Base-by-base conservation (phyloP, 2,113 vertebrate species). In the Microcebus tavaratra region DNA sequence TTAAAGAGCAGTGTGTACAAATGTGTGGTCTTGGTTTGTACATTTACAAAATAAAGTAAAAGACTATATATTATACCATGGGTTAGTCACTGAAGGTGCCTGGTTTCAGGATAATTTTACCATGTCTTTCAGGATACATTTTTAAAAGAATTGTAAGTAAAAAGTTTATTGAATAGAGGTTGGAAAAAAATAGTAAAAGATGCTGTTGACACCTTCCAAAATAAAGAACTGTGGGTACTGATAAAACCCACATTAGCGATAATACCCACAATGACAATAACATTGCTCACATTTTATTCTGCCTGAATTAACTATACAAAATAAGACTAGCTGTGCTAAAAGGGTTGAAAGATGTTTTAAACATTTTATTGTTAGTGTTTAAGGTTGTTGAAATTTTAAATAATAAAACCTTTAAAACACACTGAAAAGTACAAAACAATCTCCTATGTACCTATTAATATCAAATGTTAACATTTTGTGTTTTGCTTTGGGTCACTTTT, bases 311-410 rank as follows among this genome's bases (percentile, higher is more conserved):
- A 90, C 5, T 45, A 9, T 36, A 73, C 11, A 61, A 85, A 96
- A 53, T 57, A 87, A 80, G 11, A n/a, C 2, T 36, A 81, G 36
- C 21, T 70, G 73, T 65, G 3, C 29, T n/a, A 50, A 61, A 63
- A 61, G 61, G 12, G 1, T 21, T 67, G 15, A 79, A 95, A 84
- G 20, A 31, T 61, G 17, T 42, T 92, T 65, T 78, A 67, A 87
- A 45, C 21, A 79, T 61, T 72, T 79, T 65, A 55, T 55, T 27
- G 9, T 59, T 73, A 63, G 65, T 39, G 7, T 59, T 94, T 53
- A 96, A 79, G 8, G 31, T 79, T 82, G 90, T 78, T 50, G 21
- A 87, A 90, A 68, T 42, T 79, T 83, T 61, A 92, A 94, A 36
- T 59, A 67, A 79, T 53, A 42, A 42, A 92, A 36, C 1, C 29